Evolutionary conservation across 2,888 invertebrate genomes (phyloP), one percentile per base, ranked within the genome.

Genomic region (Oxycera nigricornis): DNA sequence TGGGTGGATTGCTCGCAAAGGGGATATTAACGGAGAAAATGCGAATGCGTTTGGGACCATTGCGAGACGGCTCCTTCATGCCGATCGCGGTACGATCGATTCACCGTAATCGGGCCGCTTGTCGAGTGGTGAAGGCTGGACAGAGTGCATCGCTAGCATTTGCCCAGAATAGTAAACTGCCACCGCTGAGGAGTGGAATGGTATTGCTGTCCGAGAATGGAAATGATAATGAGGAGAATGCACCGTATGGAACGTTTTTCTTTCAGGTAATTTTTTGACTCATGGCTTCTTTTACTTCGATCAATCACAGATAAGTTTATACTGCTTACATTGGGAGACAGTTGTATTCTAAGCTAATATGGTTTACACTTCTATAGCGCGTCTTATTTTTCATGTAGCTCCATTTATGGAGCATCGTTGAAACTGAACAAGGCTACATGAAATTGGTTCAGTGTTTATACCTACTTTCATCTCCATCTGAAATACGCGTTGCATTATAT

Each of bases 41-140:
- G 80, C 87, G 89, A 72, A 87, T 94, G 81, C 88, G 92, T 74
- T 90, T 94, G 55, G 91, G 93, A 1, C 95, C 95, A 0, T 83
- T 94, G 77, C 90, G 91, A 39, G 89, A 92, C 80, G 95, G 95
- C 0, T 88, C 90, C 59, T 98, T 97, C 85, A 88, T 89, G 67
- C 88, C 90, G 7, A 94, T 94, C 0, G 87, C 87, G 14, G 74
- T 98, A 2, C 91, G 92, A 78, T 94, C 95, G 2, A 91, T 98
- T 73, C 96, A 97, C 85, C 89, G 98, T 2, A 97, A 98, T 85
- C 91, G 97, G 78, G 94, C 96, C 4, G 95, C 96, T 0, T 95
- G 96, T 82, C 89, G 94, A 52, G 87, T 91, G 73, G 97, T 97
- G 1, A 89, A 93, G 76, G 96, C 96, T 0, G 95, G 96, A 0